These are phyloP conservation scores for Orgyia antiqua DNA, from an alignment of 2,888 invertebrate species.

Conservation along the genomic window DNA sequence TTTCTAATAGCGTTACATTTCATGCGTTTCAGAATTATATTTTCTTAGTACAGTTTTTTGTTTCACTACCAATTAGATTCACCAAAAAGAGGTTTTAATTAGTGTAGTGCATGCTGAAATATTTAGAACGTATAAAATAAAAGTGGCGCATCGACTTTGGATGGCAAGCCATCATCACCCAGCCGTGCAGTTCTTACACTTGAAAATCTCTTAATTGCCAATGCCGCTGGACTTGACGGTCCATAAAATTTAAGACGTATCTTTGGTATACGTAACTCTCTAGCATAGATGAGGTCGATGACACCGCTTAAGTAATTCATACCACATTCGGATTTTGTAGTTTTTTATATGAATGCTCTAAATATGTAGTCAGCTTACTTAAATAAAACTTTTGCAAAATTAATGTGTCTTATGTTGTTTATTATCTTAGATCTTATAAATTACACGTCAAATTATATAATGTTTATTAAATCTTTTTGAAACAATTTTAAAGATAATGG, in stretches of 20 bases:
- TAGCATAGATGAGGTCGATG: constrained; percentile 50
- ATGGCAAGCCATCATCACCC: constrained; percentile 32
- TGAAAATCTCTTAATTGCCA: constrained; percentile 62
- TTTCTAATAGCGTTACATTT: constrained; percentile 16
- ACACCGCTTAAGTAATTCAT: constrained; percentile 29
- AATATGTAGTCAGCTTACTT: too few relatives aligned
- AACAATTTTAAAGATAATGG: too few relatives aligned
- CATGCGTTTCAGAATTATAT: constrained; percentile 13
- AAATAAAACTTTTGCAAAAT: too few relatives aligned
- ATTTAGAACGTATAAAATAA: constrained; percentile 33
- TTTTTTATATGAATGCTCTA: constrained; percentile 10
- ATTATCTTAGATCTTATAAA: too few relatives aligned
- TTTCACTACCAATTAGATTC: constrained; percentile 16
- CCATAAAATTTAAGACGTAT: constrained; percentile 66
- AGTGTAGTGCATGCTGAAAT: constrained; percentile 21
- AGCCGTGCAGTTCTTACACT: constrained; percentile 51
- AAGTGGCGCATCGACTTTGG: constrained; percentile 29
- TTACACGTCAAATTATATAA: too few relatives aligned
- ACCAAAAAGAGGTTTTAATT: constrained; percentile 24
- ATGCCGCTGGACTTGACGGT: constrained; percentile 55
- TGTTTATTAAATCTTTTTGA: too few relatives aligned
- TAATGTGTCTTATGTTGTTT: too few relatives aligned
- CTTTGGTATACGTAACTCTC: constrained; percentile 46
- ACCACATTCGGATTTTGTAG: constrained; percentile 23
- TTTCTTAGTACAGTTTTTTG: constrained; percentile 17